Percentiles rank a stretch among this genome's conserved stretches.
Conservation (phyloP, 2,113 vertebrate species). For the Pica pica region DNA sequence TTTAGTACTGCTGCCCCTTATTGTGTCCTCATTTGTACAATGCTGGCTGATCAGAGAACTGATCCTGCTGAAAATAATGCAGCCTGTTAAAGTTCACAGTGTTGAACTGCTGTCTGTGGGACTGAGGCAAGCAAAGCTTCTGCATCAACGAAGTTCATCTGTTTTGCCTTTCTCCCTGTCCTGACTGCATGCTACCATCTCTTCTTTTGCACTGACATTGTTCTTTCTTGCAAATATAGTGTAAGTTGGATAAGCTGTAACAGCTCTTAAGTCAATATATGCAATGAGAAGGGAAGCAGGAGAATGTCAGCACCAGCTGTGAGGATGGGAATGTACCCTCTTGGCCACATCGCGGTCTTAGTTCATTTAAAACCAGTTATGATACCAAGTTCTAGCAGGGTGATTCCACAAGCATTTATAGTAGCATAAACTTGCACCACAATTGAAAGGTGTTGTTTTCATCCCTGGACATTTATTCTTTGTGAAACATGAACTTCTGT, state of each 20-base stretch:
- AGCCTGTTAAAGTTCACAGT: neutral
- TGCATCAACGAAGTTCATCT: neutral
- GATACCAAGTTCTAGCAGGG: neutral
- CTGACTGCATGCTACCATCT: neutral
- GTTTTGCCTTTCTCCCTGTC: neutral
- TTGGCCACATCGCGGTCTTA: accelerated
- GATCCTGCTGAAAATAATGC: neutral
- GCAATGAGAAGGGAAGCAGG: neutral
- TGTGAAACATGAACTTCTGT: neutral
- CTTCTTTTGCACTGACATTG: neutral
- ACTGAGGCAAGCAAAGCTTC: neutral
- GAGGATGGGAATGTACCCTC: neutral
- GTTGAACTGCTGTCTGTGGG: neutral
- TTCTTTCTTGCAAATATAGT: neutral
- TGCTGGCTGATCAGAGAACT: neutral
- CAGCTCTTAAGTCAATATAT: neutral
- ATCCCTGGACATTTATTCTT: neutral
- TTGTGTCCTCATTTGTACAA: neutral
- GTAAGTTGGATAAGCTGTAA: neutral
- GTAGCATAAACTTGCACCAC: neutral
- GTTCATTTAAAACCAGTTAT: neutral
- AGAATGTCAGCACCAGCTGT: neutral
- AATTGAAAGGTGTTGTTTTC: neutral
- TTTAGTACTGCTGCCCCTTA: neutral
- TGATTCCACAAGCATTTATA: neutral